A percentile compares a stretch with the other conserved stretches of the same genome.
Conservation (phyloP, 2,113 vertebrate genomes). For the Apistogramma diplotaenia region DNA sequence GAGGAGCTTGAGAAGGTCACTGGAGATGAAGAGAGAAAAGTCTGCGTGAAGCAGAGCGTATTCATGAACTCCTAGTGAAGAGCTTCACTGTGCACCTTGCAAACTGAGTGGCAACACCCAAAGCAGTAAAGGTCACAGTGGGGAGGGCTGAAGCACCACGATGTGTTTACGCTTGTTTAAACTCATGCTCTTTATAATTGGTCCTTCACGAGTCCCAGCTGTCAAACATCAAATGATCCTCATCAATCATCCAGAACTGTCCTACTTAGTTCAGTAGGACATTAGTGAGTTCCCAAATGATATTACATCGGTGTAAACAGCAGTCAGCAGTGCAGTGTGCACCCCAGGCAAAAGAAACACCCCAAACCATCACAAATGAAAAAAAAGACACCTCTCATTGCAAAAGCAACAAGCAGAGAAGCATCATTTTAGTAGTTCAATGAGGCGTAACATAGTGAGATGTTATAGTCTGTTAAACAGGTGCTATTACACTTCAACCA, state of each 20-base stretch:
- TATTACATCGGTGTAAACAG: neutral
- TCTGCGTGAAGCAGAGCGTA: neutral
- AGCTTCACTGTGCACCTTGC: neutral
- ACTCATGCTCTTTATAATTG: slow-evolving; percentile 4
- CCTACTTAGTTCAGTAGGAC: neutral
- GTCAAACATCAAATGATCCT: slow-evolving; percentile 9
- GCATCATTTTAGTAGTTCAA: neutral
- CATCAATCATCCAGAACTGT: slow-evolving; percentile 6
- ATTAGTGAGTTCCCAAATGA: slow-evolving; percentile 1
- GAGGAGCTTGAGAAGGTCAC: slow-evolving; percentile 70
- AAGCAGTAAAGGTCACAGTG: slow-evolving; percentile 31
- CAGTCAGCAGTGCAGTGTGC: neutral
- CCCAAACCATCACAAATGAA: neutral
- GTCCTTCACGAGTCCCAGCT: neutral
- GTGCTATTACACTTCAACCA: neutral
- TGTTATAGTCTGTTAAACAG: neutral
- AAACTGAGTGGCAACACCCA: neutral
- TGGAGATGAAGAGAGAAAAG: slow-evolving; percentile 27
- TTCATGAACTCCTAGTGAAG: slow-evolving; percentile 5
- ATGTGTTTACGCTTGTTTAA: neutral
- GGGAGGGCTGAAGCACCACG: neutral
- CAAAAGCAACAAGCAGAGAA: neutral
- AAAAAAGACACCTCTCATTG: neutral
- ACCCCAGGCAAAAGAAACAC: neutral
- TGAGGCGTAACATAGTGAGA: too few relatives aligned